A percentile compares a stretch with the other conserved stretches of the same genome.
Conservation (phyloP, 2,797 vertebrate species). For the Trachops cirrhosus region DNA sequence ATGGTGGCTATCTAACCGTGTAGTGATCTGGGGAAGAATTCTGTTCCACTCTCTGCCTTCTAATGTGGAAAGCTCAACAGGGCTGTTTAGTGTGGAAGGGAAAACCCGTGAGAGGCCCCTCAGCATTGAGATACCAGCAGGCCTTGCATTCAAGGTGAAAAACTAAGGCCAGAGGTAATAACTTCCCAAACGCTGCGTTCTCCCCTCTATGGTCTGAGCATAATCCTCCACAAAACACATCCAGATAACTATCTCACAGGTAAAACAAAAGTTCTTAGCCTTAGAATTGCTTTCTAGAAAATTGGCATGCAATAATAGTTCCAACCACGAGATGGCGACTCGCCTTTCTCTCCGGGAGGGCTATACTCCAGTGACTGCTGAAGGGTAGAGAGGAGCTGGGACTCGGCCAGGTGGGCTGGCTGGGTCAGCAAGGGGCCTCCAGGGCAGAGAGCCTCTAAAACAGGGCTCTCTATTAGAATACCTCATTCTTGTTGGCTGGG, state of each 20-base stretch:
- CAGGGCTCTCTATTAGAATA: not conserved
- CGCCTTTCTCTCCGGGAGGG: not conserved
- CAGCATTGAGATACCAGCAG: not conserved
- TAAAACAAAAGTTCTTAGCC: not conserved
- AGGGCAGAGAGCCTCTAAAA: not conserved
- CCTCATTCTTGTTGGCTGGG: not conserved
- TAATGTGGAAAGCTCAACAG: not conserved
- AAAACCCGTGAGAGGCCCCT: not conserved
- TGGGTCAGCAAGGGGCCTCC: not conserved
- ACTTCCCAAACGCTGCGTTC: not conserved
- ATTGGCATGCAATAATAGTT: not conserved
- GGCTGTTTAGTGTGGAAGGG: not conserved
- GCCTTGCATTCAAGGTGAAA: not conserved
- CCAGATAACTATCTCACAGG: not conserved
- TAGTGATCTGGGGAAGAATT: not conserved
- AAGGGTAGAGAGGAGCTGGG: not conserved
- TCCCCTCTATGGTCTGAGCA: not conserved
- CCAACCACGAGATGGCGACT: conserved; percentile 56
- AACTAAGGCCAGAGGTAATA: not conserved
- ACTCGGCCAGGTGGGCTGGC: not conserved
- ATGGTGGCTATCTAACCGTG: not conserved
- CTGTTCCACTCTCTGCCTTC: not conserved
- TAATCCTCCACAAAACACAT: not conserved
- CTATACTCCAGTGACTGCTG: not conserved
- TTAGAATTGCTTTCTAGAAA: not conserved